phyloP scores from a whole-genome alignment of 2,797 vertebrate species.

The Cirrhinus mrigala region DNA sequence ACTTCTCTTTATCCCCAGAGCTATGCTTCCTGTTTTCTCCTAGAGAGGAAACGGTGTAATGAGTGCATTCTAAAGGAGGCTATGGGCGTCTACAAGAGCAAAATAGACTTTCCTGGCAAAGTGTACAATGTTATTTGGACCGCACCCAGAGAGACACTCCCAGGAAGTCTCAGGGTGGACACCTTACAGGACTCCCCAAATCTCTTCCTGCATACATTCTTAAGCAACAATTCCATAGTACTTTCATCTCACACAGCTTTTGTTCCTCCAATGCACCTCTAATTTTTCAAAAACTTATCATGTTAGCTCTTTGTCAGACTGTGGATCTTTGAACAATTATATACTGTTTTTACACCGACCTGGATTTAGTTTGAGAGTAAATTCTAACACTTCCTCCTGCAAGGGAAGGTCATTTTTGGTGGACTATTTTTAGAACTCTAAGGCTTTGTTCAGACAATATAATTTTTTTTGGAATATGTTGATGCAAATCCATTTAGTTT shows the following conservation, averaged over 20 bases:
- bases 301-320: slow-evolving; percentile 3
- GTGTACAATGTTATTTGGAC: slow-evolving; percentile 50
- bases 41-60: slow-evolving; percentile 51
- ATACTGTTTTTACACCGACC: too few relatives aligned
- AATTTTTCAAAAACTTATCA: not conserved
- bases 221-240: slow-evolving; percentile 1
- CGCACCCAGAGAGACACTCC: slow-evolving; percentile 47
- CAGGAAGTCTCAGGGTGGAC: slow-evolving; percentile 53
- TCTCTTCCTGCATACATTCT: slow-evolving; percentile 31
- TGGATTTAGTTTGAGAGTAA: not conserved
- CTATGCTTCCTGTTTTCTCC: slow-evolving; percentile 51
- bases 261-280: not conserved
- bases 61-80: slow-evolving; percentile 39
- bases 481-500: not conserved
- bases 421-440: not conserved
- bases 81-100: slow-evolving; percentile 21
- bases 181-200: slow-evolving; percentile 30
- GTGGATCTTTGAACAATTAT: not conserved
- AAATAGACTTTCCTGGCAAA: slow-evolving; percentile 55
- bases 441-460: not conserved
- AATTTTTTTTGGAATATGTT: not conserved
- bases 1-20: slow-evolving; percentile 45
- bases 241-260: slow-evolving; percentile 34
- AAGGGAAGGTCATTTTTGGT: not conserved
- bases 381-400: not conserved